Base-by-base conservation (phyloP, 2,113 vertebrate genomes). In the Gorsachius goisagi region DNA sequence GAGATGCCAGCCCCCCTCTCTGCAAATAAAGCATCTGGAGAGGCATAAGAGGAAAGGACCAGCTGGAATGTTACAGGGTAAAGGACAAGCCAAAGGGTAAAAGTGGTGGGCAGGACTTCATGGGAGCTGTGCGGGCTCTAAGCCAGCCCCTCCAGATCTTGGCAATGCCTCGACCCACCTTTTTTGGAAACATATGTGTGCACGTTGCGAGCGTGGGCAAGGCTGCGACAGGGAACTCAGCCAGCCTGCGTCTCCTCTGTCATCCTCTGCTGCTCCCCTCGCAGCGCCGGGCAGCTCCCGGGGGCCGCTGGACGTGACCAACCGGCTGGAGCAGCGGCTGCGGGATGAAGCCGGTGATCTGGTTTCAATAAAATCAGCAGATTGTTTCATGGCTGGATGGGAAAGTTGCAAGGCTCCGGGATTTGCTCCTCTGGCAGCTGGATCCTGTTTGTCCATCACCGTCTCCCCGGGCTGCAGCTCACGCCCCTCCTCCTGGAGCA, bases 281-380 rank as follows among this genome's bases (percentile, higher is more conserved):
- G 0, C 93, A n/a, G 56, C 1, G 0, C 60, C 3, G 9, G 79
- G 83, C 94, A 88, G 95, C 71, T 95, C 95, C 90, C 44, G 0
- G 27, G 84, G 95, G 94, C 93, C 8, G 2, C 82, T 59, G 96
- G 96, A 96, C 89, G 95, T 97, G 96, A 90, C 8, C 16, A 89
- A 59, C 55, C 37, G 7, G 47, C 96, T 11, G 62, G 15, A 87
- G 95, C 89, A 37, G 88, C 18, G 15, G 11, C 84, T 55, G 66
- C 8, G 2, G 62, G 85, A 91, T 69, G 93, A 41, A 90, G 89
- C 53, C 12, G 2, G 19, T 0, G 77, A 22, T 96, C 97, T 97
- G 96, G 68, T 97, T 97, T 94, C 97, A 97, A 97, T 97, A 96
- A 97, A 96, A 95, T 74, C 89, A 94, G 80, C 92, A 93, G 86